These are phyloP conservation scores for Biston betularia DNA, from an alignment of 2,888 invertebrate genomes.

Conservation along the genomic window DNA sequence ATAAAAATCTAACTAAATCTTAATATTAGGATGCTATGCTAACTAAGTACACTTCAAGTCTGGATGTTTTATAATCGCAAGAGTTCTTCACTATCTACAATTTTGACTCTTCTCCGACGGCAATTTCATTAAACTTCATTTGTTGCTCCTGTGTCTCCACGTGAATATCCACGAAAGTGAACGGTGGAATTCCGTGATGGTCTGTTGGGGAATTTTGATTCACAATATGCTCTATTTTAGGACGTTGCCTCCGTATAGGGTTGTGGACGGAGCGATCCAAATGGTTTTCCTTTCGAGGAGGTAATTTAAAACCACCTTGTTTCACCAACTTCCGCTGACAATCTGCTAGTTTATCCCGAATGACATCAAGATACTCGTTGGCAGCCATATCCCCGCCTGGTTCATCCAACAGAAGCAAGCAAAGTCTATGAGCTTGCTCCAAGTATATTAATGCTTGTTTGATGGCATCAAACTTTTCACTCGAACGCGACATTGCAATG, in stretches of 20 bases:
- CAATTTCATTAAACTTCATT: constrained; percentile 56
- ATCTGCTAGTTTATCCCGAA: constrained; percentile 82
- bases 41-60: not conserved
- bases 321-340: constrained; percentile 76
- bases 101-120: constrained; percentile 72
- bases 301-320: constrained; percentile 73
- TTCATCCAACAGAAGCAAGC: constrained; percentile 87
- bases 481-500: constrained; percentile 89
- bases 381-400: constrained; percentile 84
- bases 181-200: constrained; percentile 58
- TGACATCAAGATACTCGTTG: constrained; percentile 81
- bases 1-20: constrained; percentile 13
- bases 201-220: constrained; percentile 72
- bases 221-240: constrained; percentile 67
- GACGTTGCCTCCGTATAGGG: constrained; percentile 62
- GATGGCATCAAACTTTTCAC: constrained; percentile 87
- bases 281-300: constrained; percentile 68
- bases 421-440: constrained; percentile 89
- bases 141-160: constrained; percentile 54
- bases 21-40: no score
- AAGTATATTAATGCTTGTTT: constrained; percentile 89
- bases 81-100: constrained; percentile 53
- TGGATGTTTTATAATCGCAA: not conserved
- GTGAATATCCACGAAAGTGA: constrained; percentile 77
- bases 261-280: constrained; percentile 56